These are phyloP conservation scores for Thymelicus lineola DNA, from an alignment of 2,888 invertebrate genomes.

Conservation along the genomic window DNA sequence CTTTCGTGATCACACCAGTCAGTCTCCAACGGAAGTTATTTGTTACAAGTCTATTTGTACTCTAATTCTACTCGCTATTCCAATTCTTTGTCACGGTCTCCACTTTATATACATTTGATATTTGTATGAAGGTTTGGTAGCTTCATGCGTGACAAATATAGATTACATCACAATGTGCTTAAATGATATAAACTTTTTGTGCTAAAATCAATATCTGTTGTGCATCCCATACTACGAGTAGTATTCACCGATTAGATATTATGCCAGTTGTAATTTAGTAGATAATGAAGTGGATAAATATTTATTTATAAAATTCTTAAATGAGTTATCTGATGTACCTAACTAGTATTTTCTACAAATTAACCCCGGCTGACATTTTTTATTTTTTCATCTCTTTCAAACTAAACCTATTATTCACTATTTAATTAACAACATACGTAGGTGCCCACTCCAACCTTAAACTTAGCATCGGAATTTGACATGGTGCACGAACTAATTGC, in stretches of 20 bases:
- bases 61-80: neutral
- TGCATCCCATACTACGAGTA: too few species aligned
- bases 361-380: too few species aligned
- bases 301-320: neutral
- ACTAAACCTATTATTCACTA: too few species aligned
- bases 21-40: neutral
- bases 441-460: too few species aligned
- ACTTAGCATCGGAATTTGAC: neutral
- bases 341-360: too few species aligned
- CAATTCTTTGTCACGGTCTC: neutral
- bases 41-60: conserved; percentile 13
- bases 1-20: neutral
- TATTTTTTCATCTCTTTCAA: too few species aligned
- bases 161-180: too few species aligned
- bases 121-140: neutral
- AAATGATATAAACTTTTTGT: too few species aligned
- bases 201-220: too few species aligned
- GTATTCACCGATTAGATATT: too few species aligned
- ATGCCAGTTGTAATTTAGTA: neutral
- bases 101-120: neutral
- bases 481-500: neutral
- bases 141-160: neutral
- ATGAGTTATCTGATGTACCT: too few species aligned
- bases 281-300: neutral
- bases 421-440: too few species aligned